These are phyloP conservation scores for Anoplophora glabripennis DNA, from an alignment of 1,140 invertebrate species.

Conservation along the genomic window DNA sequence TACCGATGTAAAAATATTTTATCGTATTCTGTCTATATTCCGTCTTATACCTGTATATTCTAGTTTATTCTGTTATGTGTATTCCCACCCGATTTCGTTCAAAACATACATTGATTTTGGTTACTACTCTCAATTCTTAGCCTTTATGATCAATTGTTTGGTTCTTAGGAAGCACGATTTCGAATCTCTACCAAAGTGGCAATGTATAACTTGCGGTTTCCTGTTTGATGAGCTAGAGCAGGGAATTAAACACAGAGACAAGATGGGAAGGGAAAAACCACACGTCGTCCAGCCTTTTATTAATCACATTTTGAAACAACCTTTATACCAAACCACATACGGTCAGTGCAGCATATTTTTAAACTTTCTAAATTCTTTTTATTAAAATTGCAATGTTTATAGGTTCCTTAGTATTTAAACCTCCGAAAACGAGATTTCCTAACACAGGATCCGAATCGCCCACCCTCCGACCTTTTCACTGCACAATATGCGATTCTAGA, in stretches of 20 bases:
- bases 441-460: slow-evolving; percentile 11
- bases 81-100: too few relatives aligned
- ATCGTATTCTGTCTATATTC: too few relatives aligned
- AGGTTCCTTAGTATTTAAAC: slow-evolving; percentile 18
- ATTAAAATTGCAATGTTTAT: not conserved
- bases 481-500: slow-evolving; percentile 27
- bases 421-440: slow-evolving; percentile 9
- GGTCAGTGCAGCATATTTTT: not conserved
- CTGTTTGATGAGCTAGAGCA: not conserved
- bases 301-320: not conserved
- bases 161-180: slow-evolving; percentile 2
- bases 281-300: not conserved
- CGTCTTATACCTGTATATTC: too few relatives aligned
- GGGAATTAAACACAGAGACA: not conserved
- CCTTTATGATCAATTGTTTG: slow-evolving; percentile 1
- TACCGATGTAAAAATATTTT: too few relatives aligned
- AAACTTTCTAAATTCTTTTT: too few relatives aligned
- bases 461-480: slow-evolving; percentile 15
- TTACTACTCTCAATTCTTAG: too few relatives aligned
- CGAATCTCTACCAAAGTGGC: not conserved
- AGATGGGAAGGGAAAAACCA: not conserved
- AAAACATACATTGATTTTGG: too few relatives aligned
- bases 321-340: not conserved
- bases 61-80: too few relatives aligned
- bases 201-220: too few relatives aligned